Conservation (phyloP, 2,113 vertebrate genomes). For the Equus quagga region DNA sequence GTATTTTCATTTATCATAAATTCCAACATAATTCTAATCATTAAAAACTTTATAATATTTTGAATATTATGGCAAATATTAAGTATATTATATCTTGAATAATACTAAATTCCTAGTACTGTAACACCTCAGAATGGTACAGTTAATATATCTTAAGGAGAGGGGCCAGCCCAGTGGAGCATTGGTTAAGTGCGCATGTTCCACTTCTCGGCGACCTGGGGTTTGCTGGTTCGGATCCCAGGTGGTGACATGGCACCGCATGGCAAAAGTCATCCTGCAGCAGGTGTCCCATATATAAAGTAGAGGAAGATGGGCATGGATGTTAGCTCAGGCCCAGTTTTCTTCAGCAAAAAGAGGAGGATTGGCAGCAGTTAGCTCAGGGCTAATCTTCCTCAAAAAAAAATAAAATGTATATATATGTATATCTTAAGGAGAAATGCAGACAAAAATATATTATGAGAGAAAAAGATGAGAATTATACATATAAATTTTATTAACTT, state of each 20-base stretch:
- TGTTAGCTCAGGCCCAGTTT: no score
- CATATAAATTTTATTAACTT: not conserved
- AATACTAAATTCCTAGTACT: not conserved
- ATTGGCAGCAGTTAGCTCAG: no score
- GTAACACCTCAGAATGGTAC: not conserved
- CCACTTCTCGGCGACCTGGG: no score
- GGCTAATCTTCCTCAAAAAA: no score
- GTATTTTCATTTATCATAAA: not conserved
- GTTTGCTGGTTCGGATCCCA: no score
- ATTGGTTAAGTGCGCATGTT: no score
- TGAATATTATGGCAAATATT: not conserved
- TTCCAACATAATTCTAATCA: not conserved
- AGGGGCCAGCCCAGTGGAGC: no score
- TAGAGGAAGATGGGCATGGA: no score
- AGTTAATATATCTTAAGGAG: not conserved
- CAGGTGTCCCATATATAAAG: no score
- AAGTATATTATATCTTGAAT: not conserved
- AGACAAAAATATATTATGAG: not conserved
- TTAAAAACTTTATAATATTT: not conserved
- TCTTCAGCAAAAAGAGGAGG: no score
- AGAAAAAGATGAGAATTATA: not conserved
- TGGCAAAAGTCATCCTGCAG: no score
- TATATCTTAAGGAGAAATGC: not conserved
- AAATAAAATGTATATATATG: not conserved
- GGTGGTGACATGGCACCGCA: no score